Base-by-base conservation (phyloP, 2,113 vertebrate genomes). In the Mohoua ochrocephala region DNA sequence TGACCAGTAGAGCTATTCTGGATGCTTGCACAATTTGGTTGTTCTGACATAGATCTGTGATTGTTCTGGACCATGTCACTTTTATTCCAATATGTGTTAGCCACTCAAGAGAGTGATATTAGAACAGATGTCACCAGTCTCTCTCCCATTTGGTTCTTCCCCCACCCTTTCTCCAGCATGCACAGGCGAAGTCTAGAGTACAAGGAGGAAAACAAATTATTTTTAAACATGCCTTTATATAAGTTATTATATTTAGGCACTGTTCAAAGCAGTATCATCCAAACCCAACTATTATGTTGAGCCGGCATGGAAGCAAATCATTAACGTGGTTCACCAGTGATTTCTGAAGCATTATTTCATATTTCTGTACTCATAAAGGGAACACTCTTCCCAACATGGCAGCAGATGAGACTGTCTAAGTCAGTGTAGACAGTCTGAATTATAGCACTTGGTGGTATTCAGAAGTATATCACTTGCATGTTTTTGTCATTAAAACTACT, bases 311-410 rank as follows among this genome's bases (percentile, higher is more conserved):
- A 88, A 93, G 64, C 79, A 94, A 81, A 94, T 97, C 33, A 93
- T 96, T 95, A 93, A 93, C 90, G 92, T 92, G 95, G 92, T 93
- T 96, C 82, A 86, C 67, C 75, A 88, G 79, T 93, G 90, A 96
- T 93, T 97, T 96, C 79, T 97, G 82, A 90, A 90, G 68, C 47
- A 37, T 92, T 94, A 91, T 96, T 96, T 97, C 47, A 35, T 84
- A 86, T 92, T 96, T 94, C 69, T 94, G 31, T 87, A 37, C 53
- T 92, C 87, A 56, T 21, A 80, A 95, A 91, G 45, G 79, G 78
- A 83, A 47, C 7, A 4, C 12, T 94, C 9, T 88, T 90, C 68
- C 60, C 85, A 88, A 60, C 28, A 37, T 88, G 85, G 79, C 85
- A 94, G 64, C 54, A 84, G 50, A 96, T 93, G 84, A 86, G 63